Conservation (phyloP, 1,140 invertebrate genomes). For the Coptotermes formosanus region DNA sequence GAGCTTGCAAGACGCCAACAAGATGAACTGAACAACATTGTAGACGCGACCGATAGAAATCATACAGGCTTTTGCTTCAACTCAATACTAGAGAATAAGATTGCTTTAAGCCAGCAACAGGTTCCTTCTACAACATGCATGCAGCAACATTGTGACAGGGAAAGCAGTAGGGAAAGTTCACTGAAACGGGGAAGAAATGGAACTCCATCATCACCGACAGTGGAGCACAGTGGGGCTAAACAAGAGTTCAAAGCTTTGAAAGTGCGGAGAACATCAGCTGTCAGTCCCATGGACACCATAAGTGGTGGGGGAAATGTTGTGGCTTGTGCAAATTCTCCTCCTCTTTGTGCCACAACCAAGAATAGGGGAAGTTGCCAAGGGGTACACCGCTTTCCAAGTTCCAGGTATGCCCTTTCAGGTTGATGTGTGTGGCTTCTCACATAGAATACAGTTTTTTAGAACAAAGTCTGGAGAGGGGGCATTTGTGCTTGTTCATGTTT, state of each 20-base stretch:
- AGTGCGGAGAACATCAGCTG: background rate
- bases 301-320: background rate
- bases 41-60: background rate
- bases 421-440: conserved; percentile 1
- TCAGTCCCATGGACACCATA: background rate
- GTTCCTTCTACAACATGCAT: background rate
- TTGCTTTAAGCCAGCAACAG: background rate
- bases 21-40: conserved; percentile 34
- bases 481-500: background rate
- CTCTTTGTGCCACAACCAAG: background rate
- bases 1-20: conserved; percentile 51
- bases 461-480: background rate
- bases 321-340: conserved; percentile 19
- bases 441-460: background rate
- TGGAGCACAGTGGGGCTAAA: background rate
- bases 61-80: background rate
- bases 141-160: conserved; percentile 23
- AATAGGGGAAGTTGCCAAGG: conserved; percentile 16
- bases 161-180: conserved; percentile 37
- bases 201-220: background rate
- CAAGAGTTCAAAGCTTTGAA: background rate
- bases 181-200: conserved; percentile 32
- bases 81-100: background rate
- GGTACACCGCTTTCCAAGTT: conserved; percentile 8
- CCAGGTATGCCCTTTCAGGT: conserved; percentile 20